Conservation (phyloP, 2,113 vertebrate species). For the Rallus limicola region DNA sequence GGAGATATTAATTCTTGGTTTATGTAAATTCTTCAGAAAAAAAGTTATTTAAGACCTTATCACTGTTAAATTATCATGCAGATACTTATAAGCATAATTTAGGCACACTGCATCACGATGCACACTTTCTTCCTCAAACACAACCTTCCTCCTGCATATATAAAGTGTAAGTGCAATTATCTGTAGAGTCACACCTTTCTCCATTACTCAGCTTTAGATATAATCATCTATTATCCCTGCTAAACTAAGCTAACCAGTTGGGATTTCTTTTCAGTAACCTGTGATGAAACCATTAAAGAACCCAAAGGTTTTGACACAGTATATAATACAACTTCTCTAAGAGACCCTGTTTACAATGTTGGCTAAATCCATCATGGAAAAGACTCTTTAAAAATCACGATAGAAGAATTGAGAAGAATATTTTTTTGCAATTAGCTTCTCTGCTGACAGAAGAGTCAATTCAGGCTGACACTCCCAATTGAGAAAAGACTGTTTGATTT, state of each 20-base stretch:
- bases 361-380: neutral
- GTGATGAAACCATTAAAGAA: neutral
- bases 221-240: neutral
- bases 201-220: neutral
- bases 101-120: neutral
- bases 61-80: slow-evolving; percentile 1
- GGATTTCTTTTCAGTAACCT: neutral
- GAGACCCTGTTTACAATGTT: neutral
- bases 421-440: neutral
- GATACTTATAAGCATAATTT: neutral
- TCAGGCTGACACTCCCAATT: neutral
- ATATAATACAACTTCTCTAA: neutral
- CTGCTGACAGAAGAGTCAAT: neutral
- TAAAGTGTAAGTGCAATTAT: slow-evolving; percentile 1
- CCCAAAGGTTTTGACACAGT: neutral
- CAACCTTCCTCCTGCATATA: neutral
- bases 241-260: neutral
- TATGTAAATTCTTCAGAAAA: slow-evolving; percentile 39
- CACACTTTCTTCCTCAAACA: neutral
- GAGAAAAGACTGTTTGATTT: neutral
- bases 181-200: neutral
- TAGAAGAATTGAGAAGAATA: neutral
- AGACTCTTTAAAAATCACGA: neutral
- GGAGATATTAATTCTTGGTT: neutral
- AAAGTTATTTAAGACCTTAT: neutral